A percentile compares a stretch with the other conserved stretches of the same genome.
Evolutionary conservation across 2,797 vertebrate species (phyloP).

Genomic region (Peromyscus melanophrys): DNA sequence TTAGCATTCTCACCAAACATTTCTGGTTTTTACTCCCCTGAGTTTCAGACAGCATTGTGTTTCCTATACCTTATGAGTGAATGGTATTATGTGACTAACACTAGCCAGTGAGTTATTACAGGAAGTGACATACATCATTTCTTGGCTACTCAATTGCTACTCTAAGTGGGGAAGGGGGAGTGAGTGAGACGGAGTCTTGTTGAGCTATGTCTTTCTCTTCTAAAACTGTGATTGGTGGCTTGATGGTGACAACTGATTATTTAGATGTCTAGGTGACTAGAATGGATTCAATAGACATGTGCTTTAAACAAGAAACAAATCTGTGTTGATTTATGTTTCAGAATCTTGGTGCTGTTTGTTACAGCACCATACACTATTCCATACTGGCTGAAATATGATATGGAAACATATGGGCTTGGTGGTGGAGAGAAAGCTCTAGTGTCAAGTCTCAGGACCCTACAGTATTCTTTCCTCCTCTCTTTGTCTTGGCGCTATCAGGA

Average conservation of each 20-base stretch:
- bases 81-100: background rate
- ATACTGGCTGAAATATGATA: background rate
- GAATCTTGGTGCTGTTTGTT: background rate
- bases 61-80: background rate
- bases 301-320: background rate
- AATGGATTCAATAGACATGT: background rate
- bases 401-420: background rate
- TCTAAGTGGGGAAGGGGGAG: background rate
- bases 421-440: background rate
- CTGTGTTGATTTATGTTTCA: background rate
- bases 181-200: background rate
- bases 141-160: background rate
- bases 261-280: background rate
- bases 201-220: background rate
- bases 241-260: background rate
- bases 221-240: background rate
- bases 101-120: background rate
- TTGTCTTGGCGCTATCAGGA: background rate
- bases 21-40: background rate
- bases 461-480: background rate
- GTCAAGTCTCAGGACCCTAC: background rate
- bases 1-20: background rate
- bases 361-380: background rate
- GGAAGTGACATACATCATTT: background rate
- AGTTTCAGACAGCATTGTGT: background rate